Base-by-base conservation (phyloP, 2,797 vertebrate species). In the Sebastes taczanowskii region DNA sequence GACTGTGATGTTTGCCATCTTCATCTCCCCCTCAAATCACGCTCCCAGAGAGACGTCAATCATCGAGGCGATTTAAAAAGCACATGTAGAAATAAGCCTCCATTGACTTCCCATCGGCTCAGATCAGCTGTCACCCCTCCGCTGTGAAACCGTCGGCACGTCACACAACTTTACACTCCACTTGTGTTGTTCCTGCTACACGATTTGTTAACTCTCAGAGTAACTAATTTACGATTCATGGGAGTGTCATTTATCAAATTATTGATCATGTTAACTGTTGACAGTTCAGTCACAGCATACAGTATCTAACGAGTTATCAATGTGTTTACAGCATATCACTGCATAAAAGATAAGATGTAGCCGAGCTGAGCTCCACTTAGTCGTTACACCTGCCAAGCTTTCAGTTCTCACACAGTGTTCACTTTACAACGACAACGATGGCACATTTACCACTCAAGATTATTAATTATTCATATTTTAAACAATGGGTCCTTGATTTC, bases 81-180 rank as follows among this genome's bases (percentile, higher is more conserved):
- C 71, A 76, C 76, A 70, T 49, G 74, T 80, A 56, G 53, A 76
- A 87, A 89, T 72, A 49, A 58, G 13, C 62, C 52, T 35, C 25
- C 35, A 74, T 77, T 77, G 82, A 80, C 84, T 83, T 75, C 22
- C 69, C 71, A 60, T 86, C 77, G 61, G 49, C 77, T 89, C 61
- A 75, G 65, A 87, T 92, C 80, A 74, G 82, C 78, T 75, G 76
- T 74, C 81, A 80, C 25, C 71, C 32, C 53, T 75, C 23, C 16
- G 58, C 73, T 55, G 61, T 71, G 71, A 82, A 74, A 55, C 53
- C 25, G 1, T 59, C 67, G 23, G 34, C 49, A 32, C 5, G 53
- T 65, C 49, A 61, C 72, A 64, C 25, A 22, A 42, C 18, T 74
- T 64, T 18, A 60, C 46, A 10, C 27, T 9, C 53, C 25, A 55